Percentiles rank a stretch among this genome's conserved stretches.
phyloP scores from a whole-genome alignment of 2,888 invertebrate genomes.

The Acanthosepion lycidas region DNA sequence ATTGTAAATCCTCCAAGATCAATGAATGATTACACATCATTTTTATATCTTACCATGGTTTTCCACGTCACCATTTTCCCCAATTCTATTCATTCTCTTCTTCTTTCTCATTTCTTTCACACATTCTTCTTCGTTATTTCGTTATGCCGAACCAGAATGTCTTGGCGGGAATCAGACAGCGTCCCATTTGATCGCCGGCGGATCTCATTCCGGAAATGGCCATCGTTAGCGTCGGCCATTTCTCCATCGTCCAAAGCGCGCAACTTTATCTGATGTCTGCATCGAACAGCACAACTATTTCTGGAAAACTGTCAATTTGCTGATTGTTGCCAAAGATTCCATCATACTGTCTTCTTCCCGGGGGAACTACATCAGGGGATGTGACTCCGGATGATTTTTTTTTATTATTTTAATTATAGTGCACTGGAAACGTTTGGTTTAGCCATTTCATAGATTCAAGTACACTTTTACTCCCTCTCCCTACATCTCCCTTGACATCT shows the following conservation, averaged over 20 bases:
- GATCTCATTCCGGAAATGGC: neutral
- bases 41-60: neutral
- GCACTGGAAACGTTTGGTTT: too few relatives aligned
- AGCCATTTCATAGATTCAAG: too few relatives aligned
- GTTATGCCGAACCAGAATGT: neutral
- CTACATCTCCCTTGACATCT: too few relatives aligned
- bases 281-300: neutral
- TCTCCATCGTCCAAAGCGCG: too few relatives aligned
- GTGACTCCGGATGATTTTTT: neutral
- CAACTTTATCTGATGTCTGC: neutral
- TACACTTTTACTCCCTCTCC: too few relatives aligned
- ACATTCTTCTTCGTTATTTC: neutral
- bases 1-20: neutral
- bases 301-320: slow-evolving; percentile 10
- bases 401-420: too few relatives aligned
- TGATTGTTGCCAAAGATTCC: neutral
- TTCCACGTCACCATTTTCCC: neutral
- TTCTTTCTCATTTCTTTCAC: neutral
- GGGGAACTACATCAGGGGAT: neutral
- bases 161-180: slow-evolving; percentile 12
- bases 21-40: neutral
- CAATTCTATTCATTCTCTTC: neutral
- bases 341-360: neutral
- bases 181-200: neutral
- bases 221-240: neutral